Conservation (phyloP, 2,113 vertebrate genomes). For the Dolichallabes microphthalmus region DNA sequence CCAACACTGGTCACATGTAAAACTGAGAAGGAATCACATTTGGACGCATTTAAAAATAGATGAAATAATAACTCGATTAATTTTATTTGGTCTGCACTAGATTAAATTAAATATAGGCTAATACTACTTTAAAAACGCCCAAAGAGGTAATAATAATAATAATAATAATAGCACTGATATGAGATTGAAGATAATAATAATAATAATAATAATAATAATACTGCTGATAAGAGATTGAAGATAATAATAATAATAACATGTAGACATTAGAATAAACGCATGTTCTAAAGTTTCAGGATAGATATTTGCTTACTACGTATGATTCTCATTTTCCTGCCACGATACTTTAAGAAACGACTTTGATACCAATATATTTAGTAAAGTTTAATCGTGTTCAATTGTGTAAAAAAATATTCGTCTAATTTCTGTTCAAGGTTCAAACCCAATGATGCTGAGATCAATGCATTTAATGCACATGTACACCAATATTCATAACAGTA, state of each 20-base stretch:
- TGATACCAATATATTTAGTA: neutral
- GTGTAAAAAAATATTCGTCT: neutral
- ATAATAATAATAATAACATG: neutral
- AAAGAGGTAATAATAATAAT: neutral
- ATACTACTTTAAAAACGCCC: neutral
- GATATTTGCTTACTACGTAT: neutral
- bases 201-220: neutral
- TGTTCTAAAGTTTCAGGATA: neutral
- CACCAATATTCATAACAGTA: neutral
- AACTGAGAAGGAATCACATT: neutral
- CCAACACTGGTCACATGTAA: neutral
- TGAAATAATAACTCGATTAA: neutral
- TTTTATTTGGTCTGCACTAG: neutral
- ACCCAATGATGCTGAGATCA: neutral
- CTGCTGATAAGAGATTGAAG: too few relatives aligned
- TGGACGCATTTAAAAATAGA: neutral
- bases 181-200: neutral
- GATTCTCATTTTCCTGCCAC: neutral
- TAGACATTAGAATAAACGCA: neutral
- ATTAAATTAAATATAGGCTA: neutral
- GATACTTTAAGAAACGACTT: neutral
- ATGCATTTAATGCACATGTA: neutral
- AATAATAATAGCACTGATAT: neutral
- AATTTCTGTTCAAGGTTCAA: neutral
- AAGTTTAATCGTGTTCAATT: neutral